Evolutionary conservation across 2,797 vertebrate species (phyloP).

Genomic region (Lacerta viridis): DNA sequence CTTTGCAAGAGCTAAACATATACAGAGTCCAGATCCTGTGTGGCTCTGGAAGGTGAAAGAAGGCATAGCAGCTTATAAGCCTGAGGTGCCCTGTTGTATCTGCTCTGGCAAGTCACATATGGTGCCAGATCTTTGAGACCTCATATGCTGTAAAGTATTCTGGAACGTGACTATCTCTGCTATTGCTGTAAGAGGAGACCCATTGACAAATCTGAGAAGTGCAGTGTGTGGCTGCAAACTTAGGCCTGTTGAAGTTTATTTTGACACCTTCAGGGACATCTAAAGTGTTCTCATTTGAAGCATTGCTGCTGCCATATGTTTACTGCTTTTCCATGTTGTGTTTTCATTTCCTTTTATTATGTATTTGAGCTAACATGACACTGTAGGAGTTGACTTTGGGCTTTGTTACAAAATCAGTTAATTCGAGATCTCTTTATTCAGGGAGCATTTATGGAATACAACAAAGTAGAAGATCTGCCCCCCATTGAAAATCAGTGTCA

Average conservation of each 20-base stretch:
- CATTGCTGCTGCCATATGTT: background rate
- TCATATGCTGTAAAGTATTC: background rate
- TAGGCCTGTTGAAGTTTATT: background rate
- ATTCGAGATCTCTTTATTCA: background rate
- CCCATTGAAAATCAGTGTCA: background rate
- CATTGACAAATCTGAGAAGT: background rate
- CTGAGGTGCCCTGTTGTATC: background rate
- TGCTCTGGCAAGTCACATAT: background rate
- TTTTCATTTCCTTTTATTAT: background rate
- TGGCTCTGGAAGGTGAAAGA: background rate
- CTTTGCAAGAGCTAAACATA: background rate
- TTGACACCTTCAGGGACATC: background rate
- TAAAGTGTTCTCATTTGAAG: background rate
- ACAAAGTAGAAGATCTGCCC: background rate
- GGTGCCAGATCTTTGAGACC: background rate
- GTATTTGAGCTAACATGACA: background rate
- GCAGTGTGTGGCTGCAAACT: background rate
- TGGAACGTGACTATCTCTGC: background rate
- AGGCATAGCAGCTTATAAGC: background rate
- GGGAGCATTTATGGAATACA: background rate
- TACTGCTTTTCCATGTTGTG: conserved; percentile 3
- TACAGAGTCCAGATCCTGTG: background rate
- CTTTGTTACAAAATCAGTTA: background rate
- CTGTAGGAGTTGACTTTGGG: background rate
- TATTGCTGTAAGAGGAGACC: background rate